A percentile compares a stretch with the other conserved stretches of the same genome.
phyloP scores from a whole-genome alignment of 2,113 vertebrate genomes.

The Glareola pratincola region DNA sequence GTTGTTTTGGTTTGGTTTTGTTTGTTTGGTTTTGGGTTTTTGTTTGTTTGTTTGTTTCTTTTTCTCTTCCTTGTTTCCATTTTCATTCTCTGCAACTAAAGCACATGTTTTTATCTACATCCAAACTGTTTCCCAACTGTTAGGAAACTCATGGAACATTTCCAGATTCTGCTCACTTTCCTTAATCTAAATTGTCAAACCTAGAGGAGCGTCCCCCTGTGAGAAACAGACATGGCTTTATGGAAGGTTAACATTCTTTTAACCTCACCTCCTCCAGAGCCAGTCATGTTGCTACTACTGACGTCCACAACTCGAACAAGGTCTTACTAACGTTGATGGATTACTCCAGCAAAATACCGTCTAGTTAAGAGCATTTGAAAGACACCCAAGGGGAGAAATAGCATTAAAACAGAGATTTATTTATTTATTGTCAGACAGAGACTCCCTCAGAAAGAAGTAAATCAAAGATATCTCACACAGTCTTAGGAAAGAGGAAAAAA shows the following conservation, averaged over 20 bases:
- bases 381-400: constrained; percentile 14
- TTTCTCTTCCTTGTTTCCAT: not conserved
- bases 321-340: not conserved
- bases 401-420: not conserved
- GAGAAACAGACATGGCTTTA: not conserved
- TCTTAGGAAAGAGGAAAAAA: not conserved
- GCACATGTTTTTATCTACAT: not conserved
- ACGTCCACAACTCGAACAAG: not conserved
- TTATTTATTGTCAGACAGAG: not conserved
- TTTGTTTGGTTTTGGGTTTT: too few species aligned
- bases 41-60: not conserved
- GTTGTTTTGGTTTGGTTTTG: not conserved
- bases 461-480: not conserved
- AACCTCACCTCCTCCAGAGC: not conserved
- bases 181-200: constrained; percentile 37
- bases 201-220: not conserved
- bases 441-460: not conserved
- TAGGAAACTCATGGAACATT: not conserved
- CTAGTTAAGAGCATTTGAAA: constrained; percentile 33
- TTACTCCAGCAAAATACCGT: not conserved
- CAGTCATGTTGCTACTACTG: not conserved
- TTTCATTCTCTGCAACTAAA: not conserved
- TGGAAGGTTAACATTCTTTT: not conserved
- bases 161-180: not conserved
- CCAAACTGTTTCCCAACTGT: not conserved